These are phyloP conservation scores for Cecidostiba fungosa DNA, from an alignment of 2,888 invertebrate species.

Conservation along the genomic window DNA sequence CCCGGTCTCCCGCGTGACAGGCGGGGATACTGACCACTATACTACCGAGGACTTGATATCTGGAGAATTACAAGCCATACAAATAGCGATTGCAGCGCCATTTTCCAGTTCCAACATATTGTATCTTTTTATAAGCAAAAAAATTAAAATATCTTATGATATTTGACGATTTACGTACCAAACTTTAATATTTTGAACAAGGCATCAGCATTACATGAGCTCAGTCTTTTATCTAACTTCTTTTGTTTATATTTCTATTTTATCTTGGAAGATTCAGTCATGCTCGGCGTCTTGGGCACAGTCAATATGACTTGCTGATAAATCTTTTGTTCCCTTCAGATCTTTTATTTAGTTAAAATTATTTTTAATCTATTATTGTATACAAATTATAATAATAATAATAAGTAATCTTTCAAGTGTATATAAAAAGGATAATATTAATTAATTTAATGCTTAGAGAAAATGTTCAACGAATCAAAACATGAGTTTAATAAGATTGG, in stretches of 20 bases:
- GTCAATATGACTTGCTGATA: neutral
- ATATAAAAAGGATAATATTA: neutral
- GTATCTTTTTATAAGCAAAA: neutral
- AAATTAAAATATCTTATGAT: neutral
- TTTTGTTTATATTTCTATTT: neutral
- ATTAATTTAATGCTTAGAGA: neutral
- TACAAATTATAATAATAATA: too few species aligned
- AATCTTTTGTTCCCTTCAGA: neutral
- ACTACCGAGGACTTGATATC: slow-evolving; percentile 65
- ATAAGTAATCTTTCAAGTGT: neutral
- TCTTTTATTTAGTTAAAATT: neutral
- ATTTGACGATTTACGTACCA: neutral
- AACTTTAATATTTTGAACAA: neutral
- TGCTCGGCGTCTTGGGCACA: neutral
- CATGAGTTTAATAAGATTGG: neutral
- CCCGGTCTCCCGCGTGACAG: slow-evolving; percentile 74
- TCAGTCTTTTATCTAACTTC: neutral
- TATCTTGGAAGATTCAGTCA: slow-evolving; percentile 12
- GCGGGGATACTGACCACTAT: slow-evolving; percentile 75
- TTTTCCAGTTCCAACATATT: neutral
- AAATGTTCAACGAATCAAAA: too few species aligned
- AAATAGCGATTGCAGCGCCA: slow-evolving; percentile 18
- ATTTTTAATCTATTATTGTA: too few species aligned
- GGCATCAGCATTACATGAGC: neutral
- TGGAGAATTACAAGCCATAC: neutral